Evolutionary conservation across 1,140 invertebrate species (phyloP).

Genomic region (Eulimnadia texana): DNA sequence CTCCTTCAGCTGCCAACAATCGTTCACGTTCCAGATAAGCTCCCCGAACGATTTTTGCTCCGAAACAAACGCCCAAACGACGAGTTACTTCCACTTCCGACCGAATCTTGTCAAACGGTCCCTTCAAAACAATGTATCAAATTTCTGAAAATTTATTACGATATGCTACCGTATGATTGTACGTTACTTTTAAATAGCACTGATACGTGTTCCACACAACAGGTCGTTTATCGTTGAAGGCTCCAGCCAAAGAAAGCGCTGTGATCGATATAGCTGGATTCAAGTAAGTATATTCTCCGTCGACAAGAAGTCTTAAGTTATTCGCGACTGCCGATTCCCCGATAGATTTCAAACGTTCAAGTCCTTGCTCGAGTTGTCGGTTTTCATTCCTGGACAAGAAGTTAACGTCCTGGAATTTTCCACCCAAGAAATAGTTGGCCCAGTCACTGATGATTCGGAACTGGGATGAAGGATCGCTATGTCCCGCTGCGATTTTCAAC

Average conservation of each 20-base stretch:
- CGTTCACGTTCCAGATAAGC: slow-evolving; percentile 28
- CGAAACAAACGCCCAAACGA: slow-evolving; percentile 21
- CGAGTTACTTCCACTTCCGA: slow-evolving; percentile 5
- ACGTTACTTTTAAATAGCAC: slow-evolving; percentile 24
- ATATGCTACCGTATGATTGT: too few species aligned
- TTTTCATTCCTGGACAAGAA: background rate
- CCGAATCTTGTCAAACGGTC: background rate
- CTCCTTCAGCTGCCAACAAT: slow-evolving; percentile 8
- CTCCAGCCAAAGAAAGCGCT: slow-evolving; percentile 20
- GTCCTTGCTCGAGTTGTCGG: background rate
- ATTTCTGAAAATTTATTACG: too few species aligned
- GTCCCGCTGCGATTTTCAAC: slow-evolving; percentile 10
- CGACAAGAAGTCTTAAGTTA: slow-evolving; percentile 18
- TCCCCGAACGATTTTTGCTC: slow-evolving; percentile 25
- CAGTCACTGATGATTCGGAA: background rate
- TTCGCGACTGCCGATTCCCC: background rate
- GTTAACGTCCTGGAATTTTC: background rate
- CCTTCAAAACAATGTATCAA: background rate
- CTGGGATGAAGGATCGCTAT: background rate
- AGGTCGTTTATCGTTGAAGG: slow-evolving; percentile 20
- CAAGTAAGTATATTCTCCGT: slow-evolving; percentile 23
- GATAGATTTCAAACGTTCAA: slow-evolving; percentile 9
- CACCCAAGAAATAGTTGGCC: slow-evolving; percentile 2
- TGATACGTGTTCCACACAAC: slow-evolving; percentile 24
- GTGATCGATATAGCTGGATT: slow-evolving; percentile 21